phyloP scores from a whole-genome alignment of 2,797 vertebrate genomes.

The Enteromius treurensis region DNA sequence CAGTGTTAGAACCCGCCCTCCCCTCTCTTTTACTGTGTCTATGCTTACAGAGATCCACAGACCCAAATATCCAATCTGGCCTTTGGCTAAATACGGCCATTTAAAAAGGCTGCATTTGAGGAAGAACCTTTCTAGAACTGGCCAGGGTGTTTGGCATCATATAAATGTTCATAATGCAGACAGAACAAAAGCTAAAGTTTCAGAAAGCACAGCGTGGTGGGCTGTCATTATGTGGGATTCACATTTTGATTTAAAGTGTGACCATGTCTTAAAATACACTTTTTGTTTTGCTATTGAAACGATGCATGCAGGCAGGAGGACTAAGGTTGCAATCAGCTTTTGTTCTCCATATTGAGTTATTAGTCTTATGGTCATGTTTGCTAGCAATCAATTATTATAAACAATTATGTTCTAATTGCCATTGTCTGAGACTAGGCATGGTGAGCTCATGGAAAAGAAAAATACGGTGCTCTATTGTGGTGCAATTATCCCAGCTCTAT shows the following conservation, averaged over 20 bases:
- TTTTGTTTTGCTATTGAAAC: neutral
- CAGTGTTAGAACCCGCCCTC: conserved; percentile 64
- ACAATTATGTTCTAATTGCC: neutral
- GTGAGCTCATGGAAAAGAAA: neutral
- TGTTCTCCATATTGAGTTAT: neutral
- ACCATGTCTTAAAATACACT: neutral
- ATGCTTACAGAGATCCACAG: conserved; percentile 18
- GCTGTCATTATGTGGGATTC: neutral
- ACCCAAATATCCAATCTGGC: conserved; percentile 46
- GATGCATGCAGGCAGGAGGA: neutral
- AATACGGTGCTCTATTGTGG: neutral
- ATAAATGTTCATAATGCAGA: conserved; percentile 1
- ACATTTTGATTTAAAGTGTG: neutral
- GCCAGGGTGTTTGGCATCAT: conserved; percentile 13
- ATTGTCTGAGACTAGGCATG: conserved; percentile 8
- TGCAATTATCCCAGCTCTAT: conserved; percentile 4
- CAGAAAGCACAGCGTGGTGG: neutral
- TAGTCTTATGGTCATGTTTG: neutral
- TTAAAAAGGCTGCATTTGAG: conserved; percentile 37
- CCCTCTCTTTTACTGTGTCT: conserved; percentile 20
- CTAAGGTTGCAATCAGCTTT: neutral
- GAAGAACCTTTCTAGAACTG: conserved; percentile 8
- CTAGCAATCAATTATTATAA: conserved; percentile 14
- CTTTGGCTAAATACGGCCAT: conserved; percentile 24
- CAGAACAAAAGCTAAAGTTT: conserved; percentile 21